A percentile compares a stretch with the other conserved stretches of the same genome.
Evolutionary conservation across 2,888 invertebrate genomes (phyloP).

Genomic region (Cheilosia variabilis): DNA sequence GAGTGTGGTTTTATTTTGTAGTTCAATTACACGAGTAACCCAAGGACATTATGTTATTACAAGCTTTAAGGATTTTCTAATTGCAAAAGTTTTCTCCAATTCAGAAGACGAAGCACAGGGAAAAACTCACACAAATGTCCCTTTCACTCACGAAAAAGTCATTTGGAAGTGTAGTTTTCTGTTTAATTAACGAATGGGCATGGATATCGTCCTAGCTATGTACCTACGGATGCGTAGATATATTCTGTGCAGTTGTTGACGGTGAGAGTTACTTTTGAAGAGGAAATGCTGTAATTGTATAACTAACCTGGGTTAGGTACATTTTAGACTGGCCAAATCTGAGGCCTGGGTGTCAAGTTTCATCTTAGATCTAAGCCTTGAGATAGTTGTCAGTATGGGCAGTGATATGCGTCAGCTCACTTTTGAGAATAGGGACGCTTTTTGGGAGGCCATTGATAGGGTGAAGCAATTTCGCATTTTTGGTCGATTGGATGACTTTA

Average conservation of each 20-base stretch:
- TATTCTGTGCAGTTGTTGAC: constrained; percentile 1
- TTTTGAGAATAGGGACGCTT: no score
- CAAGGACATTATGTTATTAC: constrained; percentile 74
- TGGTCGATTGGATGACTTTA: no score
- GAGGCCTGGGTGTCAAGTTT: neutral
- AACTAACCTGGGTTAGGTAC: neutral
- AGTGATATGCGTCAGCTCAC: no score
- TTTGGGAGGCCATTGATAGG: no score
- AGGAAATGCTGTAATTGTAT: neutral
- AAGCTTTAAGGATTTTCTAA: constrained; percentile 75
- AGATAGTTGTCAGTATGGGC: no score
- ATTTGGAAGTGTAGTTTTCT: constrained; percentile 67
- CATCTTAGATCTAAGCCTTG: no score
- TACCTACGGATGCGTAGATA: neutral
- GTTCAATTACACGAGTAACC: constrained; percentile 73
- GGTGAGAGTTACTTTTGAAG: constrained; percentile 10
- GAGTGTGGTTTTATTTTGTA: constrained; percentile 70
- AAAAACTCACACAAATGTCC: constrained; percentile 36
- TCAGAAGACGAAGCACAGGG: constrained; percentile 16
- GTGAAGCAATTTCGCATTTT: no score
- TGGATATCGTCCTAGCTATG: constrained; percentile 6
- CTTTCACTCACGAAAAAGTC: constrained; percentile 51
- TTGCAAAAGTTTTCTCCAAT: constrained; percentile 71
- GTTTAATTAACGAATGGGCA: constrained; percentile 68
- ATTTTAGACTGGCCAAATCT: neutral